Base-by-base conservation (phyloP, 2,888 invertebrate species). In the Monoplex corrugatus region DNA sequence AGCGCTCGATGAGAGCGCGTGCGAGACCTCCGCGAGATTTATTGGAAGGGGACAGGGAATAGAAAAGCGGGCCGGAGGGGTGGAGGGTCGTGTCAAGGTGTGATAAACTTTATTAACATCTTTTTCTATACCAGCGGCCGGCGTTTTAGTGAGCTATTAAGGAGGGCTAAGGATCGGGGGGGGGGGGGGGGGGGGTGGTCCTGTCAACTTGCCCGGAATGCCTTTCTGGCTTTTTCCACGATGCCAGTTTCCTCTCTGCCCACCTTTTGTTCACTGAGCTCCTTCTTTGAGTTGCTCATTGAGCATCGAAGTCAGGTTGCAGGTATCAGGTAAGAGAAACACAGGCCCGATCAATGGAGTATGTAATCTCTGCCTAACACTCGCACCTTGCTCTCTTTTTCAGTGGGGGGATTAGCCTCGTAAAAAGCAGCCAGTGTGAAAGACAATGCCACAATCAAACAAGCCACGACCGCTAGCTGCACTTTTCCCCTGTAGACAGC, bases 51-150 rank as follows among this genome's bases (percentile, higher is more conserved):
- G 6, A 16, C 16, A 50, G 57, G 35, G 8, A 63, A n/a, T n/a
- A n/a, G 80, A 80, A 87, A 87, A 87, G 87, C 87, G 13, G 32
- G 45, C 13, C 75, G 1, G 8, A 50, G 13, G 44, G 35, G 10
- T 10, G 19, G 13, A 57, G n/a, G 57, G 57, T 80, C 78, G 57
- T 80, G 87, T 40, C 38, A 50, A 80, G 40, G 80, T 50, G 80
- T 68, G 86, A 86, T 86, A 86, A 68, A 68, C 63, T 86, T 35
- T 68, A 86, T 86, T 86, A 86, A 43, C 86, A 86, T 63, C 87
- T 57, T 45, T 78, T 50, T 57, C 50, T 43, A 40, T 57, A 40
- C n/a, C 78, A 57, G n/a, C 32, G 28, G 28, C 13, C 35, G 38
- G 57, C 80, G 40, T 78, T 87, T 87, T 78, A 87, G 87, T 80